Evolutionary conservation across 2,888 invertebrate species (phyloP).

Genomic region (Stramonita haemastoma): DNA sequence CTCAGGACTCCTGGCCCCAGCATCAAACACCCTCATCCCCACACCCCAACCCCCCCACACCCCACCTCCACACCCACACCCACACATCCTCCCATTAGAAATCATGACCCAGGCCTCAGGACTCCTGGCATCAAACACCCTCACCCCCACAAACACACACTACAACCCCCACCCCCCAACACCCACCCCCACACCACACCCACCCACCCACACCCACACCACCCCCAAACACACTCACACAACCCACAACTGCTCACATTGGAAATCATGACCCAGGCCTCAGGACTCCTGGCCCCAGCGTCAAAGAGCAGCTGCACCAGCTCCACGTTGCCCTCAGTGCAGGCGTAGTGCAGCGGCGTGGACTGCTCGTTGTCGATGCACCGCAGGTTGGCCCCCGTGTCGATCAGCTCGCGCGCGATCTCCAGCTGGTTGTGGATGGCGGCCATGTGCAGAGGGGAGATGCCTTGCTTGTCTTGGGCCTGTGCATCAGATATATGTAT

Average conservation of each 20-base stretch:
- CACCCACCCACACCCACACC: too few species aligned
- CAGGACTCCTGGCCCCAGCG: constrained; percentile 80
- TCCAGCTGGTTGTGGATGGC: constrained; percentile 75
- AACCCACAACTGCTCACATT: constrained; percentile 59
- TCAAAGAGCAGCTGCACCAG: constrained; percentile 82
- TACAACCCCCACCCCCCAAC: too few species aligned
- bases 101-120: constrained; percentile 80
- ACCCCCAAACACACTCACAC: too few species aligned
- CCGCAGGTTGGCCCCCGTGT: constrained; percentile 83
- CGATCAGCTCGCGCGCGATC: constrained; percentile 74
- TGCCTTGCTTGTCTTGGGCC: constrained; percentile 84
- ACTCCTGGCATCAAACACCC: constrained; percentile 78
- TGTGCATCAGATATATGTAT: neutral
- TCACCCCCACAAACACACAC: too few species aligned
- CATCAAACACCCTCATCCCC: too few species aligned
- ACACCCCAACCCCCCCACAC: too few species aligned
- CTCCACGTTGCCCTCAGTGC: constrained; percentile 81
- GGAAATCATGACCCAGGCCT: constrained; percentile 80
- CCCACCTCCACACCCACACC: neutral
- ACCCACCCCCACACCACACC: too few species aligned
- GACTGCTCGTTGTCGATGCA: constrained; percentile 77
- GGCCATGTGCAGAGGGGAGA: constrained; percentile 84
- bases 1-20: constrained; percentile 80
- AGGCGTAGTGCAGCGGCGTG: constrained; percentile 91
- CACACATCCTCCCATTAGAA: constrained; percentile 62